Evolutionary conservation across 2,797 vertebrate species (phyloP).

Genomic region (Malurus leucopterus): DNA sequence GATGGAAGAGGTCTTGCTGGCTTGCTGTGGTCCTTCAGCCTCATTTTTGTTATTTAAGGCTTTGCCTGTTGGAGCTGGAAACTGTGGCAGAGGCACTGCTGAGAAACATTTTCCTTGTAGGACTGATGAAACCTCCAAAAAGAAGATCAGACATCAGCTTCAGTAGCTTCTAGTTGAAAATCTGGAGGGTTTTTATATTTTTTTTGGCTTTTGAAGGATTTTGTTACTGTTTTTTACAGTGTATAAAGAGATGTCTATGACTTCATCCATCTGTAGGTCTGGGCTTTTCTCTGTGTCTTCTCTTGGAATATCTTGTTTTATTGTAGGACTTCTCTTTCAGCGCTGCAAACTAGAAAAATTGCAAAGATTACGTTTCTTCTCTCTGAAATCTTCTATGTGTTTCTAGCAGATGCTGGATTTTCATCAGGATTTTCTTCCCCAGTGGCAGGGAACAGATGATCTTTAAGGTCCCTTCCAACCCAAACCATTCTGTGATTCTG

Average conservation of each 20-base stretch:
- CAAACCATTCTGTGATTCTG: neutral
- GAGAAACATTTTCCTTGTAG: neutral
- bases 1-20: neutral
- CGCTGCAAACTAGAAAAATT: neutral
- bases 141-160: neutral
- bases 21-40: neutral
- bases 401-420: neutral
- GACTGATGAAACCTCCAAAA: neutral
- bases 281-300: neutral
- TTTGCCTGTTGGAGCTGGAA: neutral
- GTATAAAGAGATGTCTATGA: neutral
- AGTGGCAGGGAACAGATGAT: neutral
- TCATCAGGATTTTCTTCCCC: neutral
- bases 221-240: neutral
- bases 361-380: neutral
- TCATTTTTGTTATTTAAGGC: neutral
- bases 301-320: neutral
- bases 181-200: neutral
- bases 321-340: neutral
- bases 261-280: neutral
- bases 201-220: neutral
- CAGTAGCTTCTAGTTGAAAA: neutral
- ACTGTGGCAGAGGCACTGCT: neutral
- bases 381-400: neutral
- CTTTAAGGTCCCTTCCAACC: neutral